These are phyloP conservation scores for Morone saxatilis DNA, from an alignment of 2,113 vertebrate genomes.

Conservation along the genomic window DNA sequence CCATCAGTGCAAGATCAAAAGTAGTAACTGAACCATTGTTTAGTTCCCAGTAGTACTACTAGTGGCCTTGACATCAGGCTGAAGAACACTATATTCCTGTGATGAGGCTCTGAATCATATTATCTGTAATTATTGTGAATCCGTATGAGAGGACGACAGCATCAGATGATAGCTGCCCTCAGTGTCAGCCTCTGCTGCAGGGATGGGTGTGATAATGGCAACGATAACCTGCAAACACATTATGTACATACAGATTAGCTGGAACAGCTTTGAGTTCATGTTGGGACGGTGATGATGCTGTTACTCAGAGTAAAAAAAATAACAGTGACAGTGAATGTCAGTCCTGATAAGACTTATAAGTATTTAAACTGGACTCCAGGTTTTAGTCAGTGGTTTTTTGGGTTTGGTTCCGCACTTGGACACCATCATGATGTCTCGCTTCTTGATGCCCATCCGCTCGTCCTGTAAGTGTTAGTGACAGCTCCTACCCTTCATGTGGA, in stretches of 20 bases:
- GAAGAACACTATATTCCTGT: neutral
- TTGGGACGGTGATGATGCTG: neutral
- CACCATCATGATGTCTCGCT: neutral
- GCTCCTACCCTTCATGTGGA: no score
- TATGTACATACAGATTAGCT: neutral
- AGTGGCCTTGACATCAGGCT: neutral
- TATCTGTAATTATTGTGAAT: no score
- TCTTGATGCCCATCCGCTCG: neutral
- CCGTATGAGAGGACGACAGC: neutral
- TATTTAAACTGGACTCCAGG: neutral
- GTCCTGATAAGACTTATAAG: neutral
- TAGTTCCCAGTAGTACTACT: no score
- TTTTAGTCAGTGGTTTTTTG: neutral
- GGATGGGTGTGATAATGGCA: neutral
- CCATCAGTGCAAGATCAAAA: no score
- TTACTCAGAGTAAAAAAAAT: neutral
- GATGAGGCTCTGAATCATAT: neutral
- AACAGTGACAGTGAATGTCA: neutral
- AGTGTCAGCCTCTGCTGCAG: neutral
- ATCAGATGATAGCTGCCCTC: neutral
- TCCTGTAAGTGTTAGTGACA: constrained; percentile 8
- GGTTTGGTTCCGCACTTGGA: neutral
- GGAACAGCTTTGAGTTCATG: neutral
- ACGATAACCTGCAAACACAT: neutral
- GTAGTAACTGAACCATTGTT: no score